phyloP scores from a whole-genome alignment of 92 coral and sea anemone genomes.

The Muricea muricata region DNA sequence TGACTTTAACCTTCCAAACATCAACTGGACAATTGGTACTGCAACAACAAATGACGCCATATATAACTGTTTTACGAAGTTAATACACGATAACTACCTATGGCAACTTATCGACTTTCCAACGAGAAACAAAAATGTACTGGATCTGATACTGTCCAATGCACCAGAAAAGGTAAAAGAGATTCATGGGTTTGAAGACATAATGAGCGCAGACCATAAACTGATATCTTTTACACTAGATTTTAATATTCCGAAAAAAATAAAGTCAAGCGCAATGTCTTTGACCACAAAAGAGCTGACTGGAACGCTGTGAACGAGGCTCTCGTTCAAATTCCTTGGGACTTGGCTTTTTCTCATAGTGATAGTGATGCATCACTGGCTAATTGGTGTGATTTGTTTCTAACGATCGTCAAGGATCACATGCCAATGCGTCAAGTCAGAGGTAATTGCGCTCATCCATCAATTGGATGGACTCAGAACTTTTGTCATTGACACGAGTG shows the following conservation, averaged over 20 bases:
- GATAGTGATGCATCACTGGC: slow-evolving; percentile 63
- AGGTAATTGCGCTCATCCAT: background rate
- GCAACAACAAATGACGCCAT: slow-evolving; percentile 11
- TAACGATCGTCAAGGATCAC: slow-evolving; percentile 66
- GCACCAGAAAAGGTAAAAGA: slow-evolving; percentile 51
- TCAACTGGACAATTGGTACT: slow-evolving; percentile 62
- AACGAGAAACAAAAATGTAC: slow-evolving; percentile 39
- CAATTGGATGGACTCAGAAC: too few species aligned
- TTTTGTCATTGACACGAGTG: too few species aligned
- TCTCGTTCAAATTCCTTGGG: slow-evolving; percentile 43
- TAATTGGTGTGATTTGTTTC: slow-evolving; percentile 67
- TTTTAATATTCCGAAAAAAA: slow-evolving; percentile 22
- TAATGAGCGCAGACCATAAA: slow-evolving; percentile 61
- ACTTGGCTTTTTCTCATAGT: slow-evolving; percentile 40
- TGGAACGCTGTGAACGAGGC: slow-evolving; percentile 60
- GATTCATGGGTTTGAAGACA: slow-evolving; percentile 63
- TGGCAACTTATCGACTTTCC: slow-evolving; percentile 69
- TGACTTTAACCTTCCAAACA: slow-evolving; percentile 69
- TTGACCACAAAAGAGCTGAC: slow-evolving; percentile 54
- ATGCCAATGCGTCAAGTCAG: slow-evolving; percentile 48
- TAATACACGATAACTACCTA: slow-evolving; percentile 59
- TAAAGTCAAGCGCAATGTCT: slow-evolving; percentile 31
- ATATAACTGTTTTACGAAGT: slow-evolving; percentile 45
- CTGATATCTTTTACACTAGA: slow-evolving; percentile 47
- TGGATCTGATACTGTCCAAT: slow-evolving; percentile 65